Evolutionary conservation across 2,113 vertebrate genomes (phyloP).

Genomic region (Nettapus auritus): DNA sequence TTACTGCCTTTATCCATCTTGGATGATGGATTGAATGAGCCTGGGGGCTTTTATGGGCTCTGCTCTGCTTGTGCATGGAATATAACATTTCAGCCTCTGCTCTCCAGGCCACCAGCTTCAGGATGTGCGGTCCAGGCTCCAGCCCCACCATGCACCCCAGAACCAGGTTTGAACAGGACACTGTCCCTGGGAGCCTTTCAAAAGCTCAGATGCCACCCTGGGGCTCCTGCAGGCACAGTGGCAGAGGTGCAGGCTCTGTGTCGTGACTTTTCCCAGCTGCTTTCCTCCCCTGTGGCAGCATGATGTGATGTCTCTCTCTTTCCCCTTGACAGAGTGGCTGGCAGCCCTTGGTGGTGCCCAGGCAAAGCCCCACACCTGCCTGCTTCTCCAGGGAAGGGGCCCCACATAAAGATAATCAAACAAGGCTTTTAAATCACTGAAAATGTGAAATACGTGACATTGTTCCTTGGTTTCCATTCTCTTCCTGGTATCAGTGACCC

Average conservation of each 20-base stretch:
- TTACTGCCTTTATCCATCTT: background rate
- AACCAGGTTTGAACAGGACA: background rate
- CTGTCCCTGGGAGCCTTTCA: background rate
- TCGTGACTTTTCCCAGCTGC: background rate
- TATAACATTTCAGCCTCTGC: background rate
- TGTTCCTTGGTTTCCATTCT: background rate
- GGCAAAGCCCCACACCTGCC: background rate
- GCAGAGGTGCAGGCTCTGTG: background rate
- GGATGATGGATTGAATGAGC: background rate
- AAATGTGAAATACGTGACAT: background rate
- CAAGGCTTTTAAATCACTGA: background rate
- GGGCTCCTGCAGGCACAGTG: background rate
- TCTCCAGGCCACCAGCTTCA: background rate
- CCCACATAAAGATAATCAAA: rapidly evolving
- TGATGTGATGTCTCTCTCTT: background rate
- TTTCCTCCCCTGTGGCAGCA: background rate
- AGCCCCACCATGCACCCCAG: rapidly evolving
- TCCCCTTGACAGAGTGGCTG: background rate
- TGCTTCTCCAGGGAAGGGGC: background rate
- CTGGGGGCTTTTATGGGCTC: background rate
- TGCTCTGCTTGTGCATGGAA: background rate
- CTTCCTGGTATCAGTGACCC: background rate
- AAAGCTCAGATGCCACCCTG: background rate
- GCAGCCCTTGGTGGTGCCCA: background rate
- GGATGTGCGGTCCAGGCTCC: background rate